Evolutionary conservation across 1,140 invertebrate genomes (phyloP).

Genomic region (Drosophila cardini): DNA sequence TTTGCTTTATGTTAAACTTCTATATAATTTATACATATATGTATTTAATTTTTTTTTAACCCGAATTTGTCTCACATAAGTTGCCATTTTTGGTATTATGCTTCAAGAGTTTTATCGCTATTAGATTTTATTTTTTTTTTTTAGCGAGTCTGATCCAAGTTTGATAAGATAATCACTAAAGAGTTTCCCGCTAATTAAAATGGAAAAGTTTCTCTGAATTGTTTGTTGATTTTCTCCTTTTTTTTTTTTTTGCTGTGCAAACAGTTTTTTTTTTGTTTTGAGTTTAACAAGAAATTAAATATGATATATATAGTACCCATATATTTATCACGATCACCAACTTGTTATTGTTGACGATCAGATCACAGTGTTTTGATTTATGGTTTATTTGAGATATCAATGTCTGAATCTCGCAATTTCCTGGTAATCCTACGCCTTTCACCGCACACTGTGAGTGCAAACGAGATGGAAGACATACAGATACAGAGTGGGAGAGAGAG

Average conservation of each 20-base stretch:
- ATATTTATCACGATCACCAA: neutral
- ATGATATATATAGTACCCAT: neutral
- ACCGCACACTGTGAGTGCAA: neutral
- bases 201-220: conserved; percentile 4
- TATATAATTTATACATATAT: neutral
- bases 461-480: neutral
- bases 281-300: neutral
- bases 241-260: too few species aligned
- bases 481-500: conserved; percentile 5
- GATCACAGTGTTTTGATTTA: conserved; percentile 11
- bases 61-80: neutral
- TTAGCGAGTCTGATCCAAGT: neutral
- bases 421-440: conserved; percentile 10
- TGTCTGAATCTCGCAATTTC: conserved; percentile 1
- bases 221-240: too few species aligned
- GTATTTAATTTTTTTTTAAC: neutral
- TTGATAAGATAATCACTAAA: conserved; percentile 6
- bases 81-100: conserved; percentile 3
- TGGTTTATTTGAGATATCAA: neutral
- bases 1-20: neutral
- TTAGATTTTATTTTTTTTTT: too few species aligned
- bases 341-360: conserved; percentile 4
- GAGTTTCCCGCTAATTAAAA: conserved; percentile 10
- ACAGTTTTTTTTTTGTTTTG: too few species aligned
- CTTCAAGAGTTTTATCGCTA: conserved; percentile 6